Percentiles rank a stretch among this genome's conserved stretches.
phyloP scores from a whole-genome alignment of 2,888 invertebrate genomes.

The Odontomyia ornata region DNA sequence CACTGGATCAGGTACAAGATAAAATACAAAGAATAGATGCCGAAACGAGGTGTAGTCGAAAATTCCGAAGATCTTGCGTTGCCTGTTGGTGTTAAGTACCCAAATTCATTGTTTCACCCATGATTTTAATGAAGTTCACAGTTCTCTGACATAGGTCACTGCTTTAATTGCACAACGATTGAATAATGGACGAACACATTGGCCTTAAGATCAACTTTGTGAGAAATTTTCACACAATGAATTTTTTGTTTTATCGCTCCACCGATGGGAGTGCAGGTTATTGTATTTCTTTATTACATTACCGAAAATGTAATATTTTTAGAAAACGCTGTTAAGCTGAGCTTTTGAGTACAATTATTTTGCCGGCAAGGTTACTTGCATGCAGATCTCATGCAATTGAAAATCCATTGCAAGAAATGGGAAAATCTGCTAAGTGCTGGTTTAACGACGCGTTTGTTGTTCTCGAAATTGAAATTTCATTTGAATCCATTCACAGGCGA shows the following conservation, averaged over 20 bases:
- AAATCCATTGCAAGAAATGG: background rate
- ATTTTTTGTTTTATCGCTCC: background rate
- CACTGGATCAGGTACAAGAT: background rate
- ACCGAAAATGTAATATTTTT: too few species aligned
- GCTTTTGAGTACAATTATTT: background rate
- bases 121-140: slow-evolving; percentile 14
- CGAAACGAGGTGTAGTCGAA: background rate
- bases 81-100: background rate
- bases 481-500: too few species aligned
- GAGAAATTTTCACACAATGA: background rate
- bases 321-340: too few species aligned
- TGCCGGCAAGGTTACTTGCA: background rate
- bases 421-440: background rate
- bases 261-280: too few species aligned
- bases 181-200: background rate
- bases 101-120: background rate
- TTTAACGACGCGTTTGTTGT: slow-evolving; percentile 4
- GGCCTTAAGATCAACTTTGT: background rate
- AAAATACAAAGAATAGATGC: background rate
- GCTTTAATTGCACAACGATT: slow-evolving; percentile 18
- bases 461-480: too few species aligned
- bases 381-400: slow-evolving; percentile 7
- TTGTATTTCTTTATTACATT: too few species aligned
- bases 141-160: background rate
- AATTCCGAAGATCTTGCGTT: too few species aligned